Conservation (phyloP, 2,113 vertebrate species). For the Campylomormyrus numenius region DNA sequence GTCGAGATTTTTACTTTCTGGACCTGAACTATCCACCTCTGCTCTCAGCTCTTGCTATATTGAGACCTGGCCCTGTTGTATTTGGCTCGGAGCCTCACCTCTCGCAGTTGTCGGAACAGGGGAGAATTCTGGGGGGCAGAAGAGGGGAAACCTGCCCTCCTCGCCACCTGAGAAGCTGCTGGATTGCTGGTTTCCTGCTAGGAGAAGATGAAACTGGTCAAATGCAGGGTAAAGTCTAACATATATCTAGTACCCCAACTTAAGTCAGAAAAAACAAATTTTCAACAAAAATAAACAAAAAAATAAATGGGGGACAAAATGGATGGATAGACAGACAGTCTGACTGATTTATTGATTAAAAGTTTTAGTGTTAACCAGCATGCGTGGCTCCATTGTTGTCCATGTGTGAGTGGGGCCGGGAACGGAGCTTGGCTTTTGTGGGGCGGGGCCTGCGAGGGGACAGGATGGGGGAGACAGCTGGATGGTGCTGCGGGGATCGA, state of each 20-base stretch:
- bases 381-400: slow-evolving; percentile 67
- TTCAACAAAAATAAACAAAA: neutral
- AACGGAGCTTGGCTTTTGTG: slow-evolving; percentile 66
- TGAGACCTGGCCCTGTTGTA: neutral
- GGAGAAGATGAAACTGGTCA: neutral
- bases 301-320: neutral
- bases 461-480: slow-evolving; percentile 48
- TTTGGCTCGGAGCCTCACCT: slow-evolving; percentile 32
- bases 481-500: slow-evolving; percentile 51
- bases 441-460: slow-evolving; percentile 73
- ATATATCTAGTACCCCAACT: neutral
- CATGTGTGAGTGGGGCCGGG: slow-evolving; percentile 70
- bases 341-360: neutral
- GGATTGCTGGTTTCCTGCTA: slow-evolving; percentile 52
- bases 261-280: neutral
- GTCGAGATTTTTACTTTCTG: neutral
- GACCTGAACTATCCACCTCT: neutral
- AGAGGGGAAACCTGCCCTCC: slow-evolving; percentile 38
- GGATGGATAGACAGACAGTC: neutral
- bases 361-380: slow-evolving; percentile 53
- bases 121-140: slow-evolving; percentile 40
- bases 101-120: slow-evolving; percentile 38
- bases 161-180: slow-evolving; percentile 54
- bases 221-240: neutral
- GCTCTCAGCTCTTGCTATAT: neutral